phyloP scores from a whole-genome alignment of 2,113 vertebrate species.

The Tapirus terrestris region DNA sequence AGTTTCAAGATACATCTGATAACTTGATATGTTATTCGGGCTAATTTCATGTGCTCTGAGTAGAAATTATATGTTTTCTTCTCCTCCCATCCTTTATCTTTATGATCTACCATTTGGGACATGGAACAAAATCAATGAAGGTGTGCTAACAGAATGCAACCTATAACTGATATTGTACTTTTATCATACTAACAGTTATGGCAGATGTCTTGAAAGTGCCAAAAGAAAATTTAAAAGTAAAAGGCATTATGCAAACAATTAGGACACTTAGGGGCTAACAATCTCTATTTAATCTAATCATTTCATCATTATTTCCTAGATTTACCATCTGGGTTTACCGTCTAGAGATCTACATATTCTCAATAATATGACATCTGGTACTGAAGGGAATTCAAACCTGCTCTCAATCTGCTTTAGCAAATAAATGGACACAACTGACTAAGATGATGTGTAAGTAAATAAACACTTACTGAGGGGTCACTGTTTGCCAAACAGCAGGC shows the following conservation, averaged over 20 bases:
- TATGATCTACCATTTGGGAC: background rate
- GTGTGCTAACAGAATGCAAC: background rate
- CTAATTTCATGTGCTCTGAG: conserved; percentile 1
- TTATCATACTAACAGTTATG: background rate
- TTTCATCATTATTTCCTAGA: background rate
- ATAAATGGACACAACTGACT: background rate
- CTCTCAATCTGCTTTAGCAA: background rate
- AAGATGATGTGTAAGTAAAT: background rate
- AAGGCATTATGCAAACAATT: conserved; percentile 5
- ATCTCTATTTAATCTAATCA: background rate
- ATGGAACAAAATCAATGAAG: background rate
- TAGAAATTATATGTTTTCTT: conserved; percentile 36
- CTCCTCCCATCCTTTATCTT: background rate
- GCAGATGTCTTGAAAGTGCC: background rate
- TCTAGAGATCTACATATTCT: background rate
- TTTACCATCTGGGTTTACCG: background rate
- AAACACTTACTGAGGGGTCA: background rate
- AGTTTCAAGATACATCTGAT: conserved; percentile 21
- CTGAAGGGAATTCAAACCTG: background rate
- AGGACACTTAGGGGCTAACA: background rate
- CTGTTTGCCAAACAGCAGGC: background rate
- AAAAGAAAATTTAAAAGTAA: background rate
- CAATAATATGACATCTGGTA: background rate
- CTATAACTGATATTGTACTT: background rate
- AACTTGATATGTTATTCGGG: background rate